Base-by-base conservation (phyloP, 2,888 invertebrate genomes). In the Tetragonula carbonaria region DNA sequence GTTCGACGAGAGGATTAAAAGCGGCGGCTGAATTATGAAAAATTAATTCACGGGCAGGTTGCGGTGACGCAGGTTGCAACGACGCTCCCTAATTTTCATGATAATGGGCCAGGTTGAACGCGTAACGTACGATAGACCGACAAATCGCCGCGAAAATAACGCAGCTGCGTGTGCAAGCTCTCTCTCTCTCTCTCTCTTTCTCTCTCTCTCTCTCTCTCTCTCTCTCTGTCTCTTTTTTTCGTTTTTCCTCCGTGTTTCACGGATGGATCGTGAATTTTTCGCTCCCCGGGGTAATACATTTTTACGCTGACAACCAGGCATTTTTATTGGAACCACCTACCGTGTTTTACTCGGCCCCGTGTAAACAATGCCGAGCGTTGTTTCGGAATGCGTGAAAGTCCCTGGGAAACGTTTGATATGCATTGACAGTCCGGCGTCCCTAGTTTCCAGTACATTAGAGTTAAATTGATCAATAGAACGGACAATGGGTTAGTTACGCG, bases 21-120 rank as follows among this genome's bases (percentile, higher is more conserved):
- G 68, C 85, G 74, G 73, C 71, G 65, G 21, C 6, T 82, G 85
- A 88, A 86, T 91, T 90, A 88, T 86, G 87, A 91, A 91, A 91
- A 90, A 90, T 90, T 87, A 88, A 90, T 88, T 86, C 84, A 76
- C 81, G 82, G 66, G 28, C 45, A 45, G 45, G 45, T 8, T 45
- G 45, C 83, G 75, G 67, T 67, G 65, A 45, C 74, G 51, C 74
- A 62, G 57, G 78, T 33, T 82, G 68, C 67, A 65, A 51, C 74
- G 70, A 78, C 74, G 72, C 80, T 73, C 18, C 73, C 85, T 90
- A 90, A 90, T 90, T 89, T 90, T 88, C 86, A 75, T 83, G 88
- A 89, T 87, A 86, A 83, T 84, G 76, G 70, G 50, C n/a, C 57
- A 28, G 55, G 18, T n/a, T 51, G 71, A 76, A 51, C 63, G 57